Evolutionary conservation across 2,888 invertebrate genomes (phyloP).

Genomic region (Apotomis turbidana): DNA sequence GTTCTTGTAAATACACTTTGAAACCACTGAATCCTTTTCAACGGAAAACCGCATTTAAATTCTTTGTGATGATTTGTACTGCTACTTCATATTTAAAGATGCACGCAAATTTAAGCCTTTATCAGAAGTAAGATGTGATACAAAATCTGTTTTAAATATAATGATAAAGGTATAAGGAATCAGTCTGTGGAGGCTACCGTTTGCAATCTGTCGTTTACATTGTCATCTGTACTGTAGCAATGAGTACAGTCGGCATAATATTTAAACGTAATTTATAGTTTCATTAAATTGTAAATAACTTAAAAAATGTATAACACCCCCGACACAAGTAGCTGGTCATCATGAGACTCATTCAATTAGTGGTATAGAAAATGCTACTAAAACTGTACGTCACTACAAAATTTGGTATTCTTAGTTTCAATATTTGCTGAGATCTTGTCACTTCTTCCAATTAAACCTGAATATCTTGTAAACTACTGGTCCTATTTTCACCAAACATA

Average conservation of each 20-base stretch:
- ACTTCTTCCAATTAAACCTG: no score
- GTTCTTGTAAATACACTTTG: constrained; percentile 1
- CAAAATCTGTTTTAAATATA: constrained; percentile 18
- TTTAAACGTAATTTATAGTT: not conserved
- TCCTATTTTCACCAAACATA: no score
- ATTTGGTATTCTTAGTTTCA: no score
- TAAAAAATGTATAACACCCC: no score
- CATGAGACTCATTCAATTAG: no score
- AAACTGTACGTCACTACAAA: no score
- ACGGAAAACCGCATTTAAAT: constrained; percentile 9
- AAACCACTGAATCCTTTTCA: not conserved
- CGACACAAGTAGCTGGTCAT: no score
- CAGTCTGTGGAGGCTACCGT: constrained; percentile 53
- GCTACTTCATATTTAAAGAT: not conserved
- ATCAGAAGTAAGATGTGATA: not conserved
- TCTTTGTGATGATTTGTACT: constrained; percentile 17
- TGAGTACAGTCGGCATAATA: constrained; percentile 43
- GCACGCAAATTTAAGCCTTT: constrained; percentile 3
- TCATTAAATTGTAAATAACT: no score
- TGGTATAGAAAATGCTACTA: no score
- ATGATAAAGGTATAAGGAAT: constrained; percentile 47
- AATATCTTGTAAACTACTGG: no score
- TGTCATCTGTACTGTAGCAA: constrained; percentile 45
- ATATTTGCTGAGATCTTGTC: no score
- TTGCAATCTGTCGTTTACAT: constrained; percentile 57